Evolutionary conservation across 2,888 invertebrate genomes (phyloP).

Genomic region (Cheilosia impressa): DNA sequence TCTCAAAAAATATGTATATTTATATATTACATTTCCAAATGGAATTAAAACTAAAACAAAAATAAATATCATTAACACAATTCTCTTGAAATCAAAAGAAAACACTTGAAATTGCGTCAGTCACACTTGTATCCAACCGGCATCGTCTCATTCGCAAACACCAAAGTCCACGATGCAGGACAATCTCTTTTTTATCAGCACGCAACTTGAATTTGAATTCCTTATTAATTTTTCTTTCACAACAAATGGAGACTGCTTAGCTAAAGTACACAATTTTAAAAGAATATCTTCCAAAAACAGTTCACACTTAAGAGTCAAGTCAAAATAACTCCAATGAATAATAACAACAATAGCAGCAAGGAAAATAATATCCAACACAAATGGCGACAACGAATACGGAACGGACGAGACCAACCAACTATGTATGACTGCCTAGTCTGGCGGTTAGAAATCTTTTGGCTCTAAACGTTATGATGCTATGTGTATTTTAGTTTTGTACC

Average conservation of each 20-base stretch:
- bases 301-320: constrained; percentile 44
- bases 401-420: constrained; percentile 74
- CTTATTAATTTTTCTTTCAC: neutral
- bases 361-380: constrained; percentile 72
- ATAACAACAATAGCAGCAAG: constrained; percentile 73
- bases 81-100: neutral
- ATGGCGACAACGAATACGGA: constrained; percentile 72
- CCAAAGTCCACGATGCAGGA: constrained; percentile 42
- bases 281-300: constrained; percentile 35
- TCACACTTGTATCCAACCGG: constrained; percentile 55
- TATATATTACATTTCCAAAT: neutral
- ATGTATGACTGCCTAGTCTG: constrained; percentile 77
- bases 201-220: neutral
- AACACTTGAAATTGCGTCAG: constrained; percentile 14
- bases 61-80: constrained; percentile 17
- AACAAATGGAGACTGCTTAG: neutral
- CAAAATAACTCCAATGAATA: constrained; percentile 32
- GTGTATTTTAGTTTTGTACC: constrained; percentile 78
- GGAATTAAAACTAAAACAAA: constrained; percentile 6
- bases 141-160: constrained; percentile 33
- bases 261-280: constrained; percentile 25
- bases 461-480: constrained; percentile 79
- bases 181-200: neutral
- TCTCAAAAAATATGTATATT: neutral
- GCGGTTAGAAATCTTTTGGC: constrained; percentile 80